A percentile compares a stretch with the other conserved stretches of the same genome.
These are phyloP conservation scores for Crotalus viridis DNA, from an alignment of 2,113 vertebrate species.

Conservation along the genomic window DNA sequence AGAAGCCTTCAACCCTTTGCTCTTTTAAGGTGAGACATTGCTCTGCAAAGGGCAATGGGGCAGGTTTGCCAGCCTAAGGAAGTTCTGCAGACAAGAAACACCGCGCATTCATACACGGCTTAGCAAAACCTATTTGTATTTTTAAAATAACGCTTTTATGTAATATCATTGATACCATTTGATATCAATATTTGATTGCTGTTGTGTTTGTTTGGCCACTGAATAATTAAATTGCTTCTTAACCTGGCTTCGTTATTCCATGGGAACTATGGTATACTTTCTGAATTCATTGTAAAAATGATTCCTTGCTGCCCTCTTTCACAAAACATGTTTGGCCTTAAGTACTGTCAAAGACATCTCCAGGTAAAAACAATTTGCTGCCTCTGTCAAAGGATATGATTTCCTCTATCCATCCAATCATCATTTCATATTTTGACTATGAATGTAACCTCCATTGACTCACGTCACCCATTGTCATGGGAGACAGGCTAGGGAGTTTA, in stretches of 20 bases:
- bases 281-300: conserved; percentile 2
- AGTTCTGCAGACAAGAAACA: not conserved
- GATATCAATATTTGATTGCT: not conserved
- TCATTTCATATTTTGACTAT: not conserved
- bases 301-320: not conserved
- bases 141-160: not conserved
- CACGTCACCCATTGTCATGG: not conserved
- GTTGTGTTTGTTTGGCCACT: not conserved
- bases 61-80: not conserved
- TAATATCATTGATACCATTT: not conserved
- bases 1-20: not conserved
- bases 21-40: not conserved
- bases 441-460: not conserved
- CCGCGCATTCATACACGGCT: not conserved
- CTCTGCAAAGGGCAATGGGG: not conserved
- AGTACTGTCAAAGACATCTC: not conserved
- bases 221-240: not conserved
- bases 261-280: not conserved
- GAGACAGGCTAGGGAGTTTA: not conserved
- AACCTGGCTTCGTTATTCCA: not conserved
- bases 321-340: not conserved
- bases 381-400: not conserved
- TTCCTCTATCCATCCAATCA: not conserved
- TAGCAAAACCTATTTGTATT: not conserved
- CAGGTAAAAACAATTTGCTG: not conserved